These are phyloP conservation scores for Megaceryle maxima DNA, from an alignment of 2,113 vertebrate genomes.

Conservation along the genomic window DNA sequence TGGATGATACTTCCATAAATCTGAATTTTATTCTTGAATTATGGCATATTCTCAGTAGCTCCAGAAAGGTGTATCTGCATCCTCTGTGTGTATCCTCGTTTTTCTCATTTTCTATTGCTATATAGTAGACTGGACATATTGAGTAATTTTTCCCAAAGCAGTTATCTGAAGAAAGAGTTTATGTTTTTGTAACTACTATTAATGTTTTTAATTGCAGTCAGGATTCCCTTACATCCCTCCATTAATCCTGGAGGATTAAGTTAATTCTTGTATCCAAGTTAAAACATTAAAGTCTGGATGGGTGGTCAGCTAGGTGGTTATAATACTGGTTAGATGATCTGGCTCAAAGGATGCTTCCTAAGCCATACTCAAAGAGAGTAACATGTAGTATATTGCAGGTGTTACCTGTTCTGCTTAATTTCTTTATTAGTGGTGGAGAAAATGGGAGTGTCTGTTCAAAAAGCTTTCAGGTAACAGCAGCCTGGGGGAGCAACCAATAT, in stretches of 20 bases:
- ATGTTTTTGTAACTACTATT: background rate
- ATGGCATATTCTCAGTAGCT: background rate
- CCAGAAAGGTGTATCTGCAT: background rate
- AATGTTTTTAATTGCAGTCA: background rate
- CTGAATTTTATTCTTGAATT: background rate
- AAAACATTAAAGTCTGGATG: background rate
- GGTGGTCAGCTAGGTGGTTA: background rate
- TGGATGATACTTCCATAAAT: background rate
- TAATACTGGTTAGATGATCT: background rate
- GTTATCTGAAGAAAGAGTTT: background rate
- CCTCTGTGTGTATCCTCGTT: background rate
- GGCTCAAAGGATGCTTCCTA: background rate
- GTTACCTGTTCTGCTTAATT: background rate
- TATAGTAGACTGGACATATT: background rate
- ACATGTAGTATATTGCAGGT: rapidly evolving
- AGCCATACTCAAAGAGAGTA: background rate
- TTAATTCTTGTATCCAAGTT: background rate
- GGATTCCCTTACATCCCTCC: background rate
- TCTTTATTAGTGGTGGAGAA: background rate
- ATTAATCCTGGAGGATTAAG: background rate
- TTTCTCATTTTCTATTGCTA: background rate
- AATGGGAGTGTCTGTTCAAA: rapidly evolving
- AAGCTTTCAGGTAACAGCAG: background rate
- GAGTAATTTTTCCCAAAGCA: background rate
- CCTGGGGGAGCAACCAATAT: background rate